phyloP scores from a whole-genome alignment of 2,797 vertebrate genomes.

The Cirrhinus molitorella region DNA sequence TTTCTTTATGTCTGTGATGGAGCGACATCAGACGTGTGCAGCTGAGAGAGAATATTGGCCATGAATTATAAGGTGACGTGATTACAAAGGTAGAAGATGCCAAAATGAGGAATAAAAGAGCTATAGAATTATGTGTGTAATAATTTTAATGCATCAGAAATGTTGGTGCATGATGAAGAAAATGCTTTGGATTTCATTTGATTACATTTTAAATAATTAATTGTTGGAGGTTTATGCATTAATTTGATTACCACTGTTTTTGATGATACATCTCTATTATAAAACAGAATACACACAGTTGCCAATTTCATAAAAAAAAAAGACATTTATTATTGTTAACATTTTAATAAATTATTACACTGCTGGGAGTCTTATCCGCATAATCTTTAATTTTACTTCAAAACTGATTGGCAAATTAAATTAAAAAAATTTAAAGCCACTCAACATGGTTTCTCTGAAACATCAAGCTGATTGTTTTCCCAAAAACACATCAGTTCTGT shows the following conservation, averaged over 20 bases:
- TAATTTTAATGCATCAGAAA: neutral
- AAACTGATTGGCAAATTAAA: neutral
- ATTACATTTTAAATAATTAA: neutral
- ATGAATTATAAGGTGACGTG: constrained; percentile 18
- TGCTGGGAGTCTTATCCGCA: neutral
- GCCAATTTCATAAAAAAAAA: neutral
- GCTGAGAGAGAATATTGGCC: neutral
- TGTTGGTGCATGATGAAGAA: neutral
- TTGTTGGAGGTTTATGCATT: neutral
- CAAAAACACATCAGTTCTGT: neutral
- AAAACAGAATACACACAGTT: neutral
- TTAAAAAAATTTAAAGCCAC: neutral
- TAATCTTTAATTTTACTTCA: neutral
- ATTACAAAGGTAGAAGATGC: neutral
- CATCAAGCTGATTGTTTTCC: neutral
- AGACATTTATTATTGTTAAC: neutral
- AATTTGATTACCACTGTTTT: neutral
- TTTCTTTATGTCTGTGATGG: constrained; percentile 17
- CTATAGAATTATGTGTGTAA: neutral
- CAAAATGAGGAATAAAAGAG: constrained; percentile 9
- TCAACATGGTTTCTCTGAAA: neutral
- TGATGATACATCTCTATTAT: neutral
- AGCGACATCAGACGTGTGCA: constrained; percentile 17
- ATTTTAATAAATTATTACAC: neutral
- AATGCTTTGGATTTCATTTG: neutral